Evolutionary conservation across 2,888 invertebrate species (phyloP), one percentile per base, ranked within the genome.

Genomic region (Drosophila acutilabella): DNA sequence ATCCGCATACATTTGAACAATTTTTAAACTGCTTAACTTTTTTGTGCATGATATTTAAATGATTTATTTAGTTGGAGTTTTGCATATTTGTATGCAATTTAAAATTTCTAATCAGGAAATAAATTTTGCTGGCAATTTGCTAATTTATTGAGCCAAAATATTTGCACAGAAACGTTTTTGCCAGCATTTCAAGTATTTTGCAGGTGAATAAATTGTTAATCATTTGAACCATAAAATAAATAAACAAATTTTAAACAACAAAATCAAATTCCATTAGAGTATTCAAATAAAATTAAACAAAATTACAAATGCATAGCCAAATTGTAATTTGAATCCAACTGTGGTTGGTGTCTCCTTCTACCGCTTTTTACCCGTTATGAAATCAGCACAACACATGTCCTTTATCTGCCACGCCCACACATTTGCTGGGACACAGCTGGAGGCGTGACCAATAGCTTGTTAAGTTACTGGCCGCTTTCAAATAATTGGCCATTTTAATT

Each of bases 401-500:
- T 13, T 13, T 36, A 13, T 36, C 13, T 8, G 36, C 2, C 30
- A 36, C 65, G 44, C 20, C 11, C 47, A 36, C 11, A 6, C 11
- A 8, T 11, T 4, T 16, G 23, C 11, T 18, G 18, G 18, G 13
- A 14, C 40, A 11, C 38, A 16, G 23, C 57, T 36, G 16, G 20
- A 23, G 52, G 36, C 47, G 41, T 52, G 47, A 36, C 13, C 26
- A 2, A 16, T 18, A 16, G n/a, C 20, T 50, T 69, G 42, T 26
- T 53, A 54, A 40, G 60, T 57, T 71, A 36, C 42, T 52, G 73
- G 61, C 42, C 54, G 44, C 57, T 71, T 66, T 66, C 20, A 50
- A 71, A 68, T 58, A 78, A 73, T 84, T 81, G 84, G 69, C 73
- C 79, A 84, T 79, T 76, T 78, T 74, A 78, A 82, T 82, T 84